Conservation (phyloP, 2,888 invertebrate species). For the Chrysodeixis includens region DNA sequence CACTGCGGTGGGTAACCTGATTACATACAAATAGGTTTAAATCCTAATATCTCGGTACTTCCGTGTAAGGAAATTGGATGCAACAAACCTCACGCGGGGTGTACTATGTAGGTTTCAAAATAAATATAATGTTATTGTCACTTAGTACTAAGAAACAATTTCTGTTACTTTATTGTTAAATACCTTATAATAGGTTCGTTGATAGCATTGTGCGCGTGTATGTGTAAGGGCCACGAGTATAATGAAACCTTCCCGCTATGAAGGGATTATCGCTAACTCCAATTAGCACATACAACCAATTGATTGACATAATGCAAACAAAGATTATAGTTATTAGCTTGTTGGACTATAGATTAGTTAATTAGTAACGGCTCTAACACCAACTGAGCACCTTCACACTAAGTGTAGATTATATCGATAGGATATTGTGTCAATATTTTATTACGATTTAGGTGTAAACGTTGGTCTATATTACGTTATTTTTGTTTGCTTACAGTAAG, state of each 20-base stretch:
- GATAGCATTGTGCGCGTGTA: not conserved
- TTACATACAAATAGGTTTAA: too few species aligned
- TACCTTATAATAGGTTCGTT: too few species aligned
- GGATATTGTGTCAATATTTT: constrained; percentile 4
- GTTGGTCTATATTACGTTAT: not conserved
- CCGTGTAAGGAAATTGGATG: too few species aligned
- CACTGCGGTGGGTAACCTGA: too few species aligned
- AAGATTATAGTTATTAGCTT: constrained; percentile 4
- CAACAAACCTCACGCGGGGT: too few species aligned
- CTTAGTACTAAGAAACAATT: too few species aligned
- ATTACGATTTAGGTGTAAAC: not conserved
- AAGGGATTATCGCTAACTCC: not conserved
- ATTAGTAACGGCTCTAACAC: not conserved
- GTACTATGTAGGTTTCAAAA: too few species aligned
- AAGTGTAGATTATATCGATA: not conserved
- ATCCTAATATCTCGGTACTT: too few species aligned
- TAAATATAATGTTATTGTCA: too few species aligned
- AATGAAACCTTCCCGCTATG: not conserved
- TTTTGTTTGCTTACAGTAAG: constrained; percentile 3
- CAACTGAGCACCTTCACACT: not conserved
- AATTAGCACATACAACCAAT: not conserved
- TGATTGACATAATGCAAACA: not conserved
- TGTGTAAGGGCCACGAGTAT: not conserved
- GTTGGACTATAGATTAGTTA: not conserved
- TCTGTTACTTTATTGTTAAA: too few species aligned